phyloP scores from a whole-genome alignment of 23 tunicate species.

The Phallusia fumigata region DNA sequence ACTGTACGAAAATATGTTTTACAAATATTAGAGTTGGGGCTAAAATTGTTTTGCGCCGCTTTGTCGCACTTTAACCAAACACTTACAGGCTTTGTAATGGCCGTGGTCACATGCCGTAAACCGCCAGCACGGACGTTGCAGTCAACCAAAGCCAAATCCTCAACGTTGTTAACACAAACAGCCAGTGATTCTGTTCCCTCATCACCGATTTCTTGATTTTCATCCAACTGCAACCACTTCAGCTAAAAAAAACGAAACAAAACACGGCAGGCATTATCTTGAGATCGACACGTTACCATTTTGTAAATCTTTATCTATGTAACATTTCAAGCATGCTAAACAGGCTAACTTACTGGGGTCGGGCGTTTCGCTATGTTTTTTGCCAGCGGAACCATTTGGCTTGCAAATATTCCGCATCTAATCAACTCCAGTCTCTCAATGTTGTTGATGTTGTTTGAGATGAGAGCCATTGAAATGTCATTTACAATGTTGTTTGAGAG shows the following conservation, averaged over 20 bases:
- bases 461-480: background rate
- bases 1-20: no score
- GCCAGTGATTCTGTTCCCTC: background rate
- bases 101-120: background rate
- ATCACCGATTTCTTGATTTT: background rate
- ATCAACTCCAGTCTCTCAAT: background rate
- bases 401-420: background rate
- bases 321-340: background rate
- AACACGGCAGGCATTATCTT: no score
- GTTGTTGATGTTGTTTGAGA: background rate
- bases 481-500: background rate
- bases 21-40: no score
- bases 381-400: background rate
- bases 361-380: background rate
- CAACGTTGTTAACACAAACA: background rate
- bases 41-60: no score
- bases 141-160: background rate
- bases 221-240: background rate
- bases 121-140: background rate
- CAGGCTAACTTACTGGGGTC: background rate
- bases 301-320: background rate
- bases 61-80: no score
- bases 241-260: background rate
- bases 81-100: background rate
- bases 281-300: background rate